Evolutionary conservation across 2,888 invertebrate species (phyloP), one percentile per base, ranked within the genome.

Genomic region (Acholoe squamosa): DNA sequence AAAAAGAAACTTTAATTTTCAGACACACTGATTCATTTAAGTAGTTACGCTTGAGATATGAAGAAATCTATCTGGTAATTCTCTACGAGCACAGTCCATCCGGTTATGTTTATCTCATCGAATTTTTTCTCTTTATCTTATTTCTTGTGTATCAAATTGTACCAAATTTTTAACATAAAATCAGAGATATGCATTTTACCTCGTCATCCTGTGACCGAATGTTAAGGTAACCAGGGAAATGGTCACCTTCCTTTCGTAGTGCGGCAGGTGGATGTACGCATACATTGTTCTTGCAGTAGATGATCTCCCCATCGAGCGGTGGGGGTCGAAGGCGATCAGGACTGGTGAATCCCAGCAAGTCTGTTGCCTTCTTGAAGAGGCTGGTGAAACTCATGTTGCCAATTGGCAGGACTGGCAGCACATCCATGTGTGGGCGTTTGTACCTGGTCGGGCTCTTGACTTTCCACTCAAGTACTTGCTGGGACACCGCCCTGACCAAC

Each of bases 231-330:
- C 97, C 99, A 0, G 99, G 99, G 96, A 98, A 98, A 95, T 99
- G 99, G 71, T 98, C 97, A 52, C 98, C 97, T 93, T 98, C 98
- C 90, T 97, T 97, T 93, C 98, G 97, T 89, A 98, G 97, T 92
- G 98, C 97, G 0, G 98, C 97, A 86, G 98, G 98, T 10, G 99
- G 98, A 96, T 99, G 99, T 84, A 99, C 99, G 96, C 99, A 99
- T 56, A 99, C 98, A 96, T 99, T 99, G 96, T 99, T 99, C 96
- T 99, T 99, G 91, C 96, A 96, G 93, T 95, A 96, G 84, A 96
- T 96, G 25, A 96, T 96, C 93, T 96, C 96, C 19, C 96, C 96
- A 93, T 96, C 96, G 52, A 96, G 93, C 0, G 95, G 95, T 0
- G 95, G 95, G 10, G 95, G 94, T 89, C 94, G 94, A 89, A 94